Conservation (phyloP, 2,888 invertebrate genomes). For the Thecophora atra region DNA sequence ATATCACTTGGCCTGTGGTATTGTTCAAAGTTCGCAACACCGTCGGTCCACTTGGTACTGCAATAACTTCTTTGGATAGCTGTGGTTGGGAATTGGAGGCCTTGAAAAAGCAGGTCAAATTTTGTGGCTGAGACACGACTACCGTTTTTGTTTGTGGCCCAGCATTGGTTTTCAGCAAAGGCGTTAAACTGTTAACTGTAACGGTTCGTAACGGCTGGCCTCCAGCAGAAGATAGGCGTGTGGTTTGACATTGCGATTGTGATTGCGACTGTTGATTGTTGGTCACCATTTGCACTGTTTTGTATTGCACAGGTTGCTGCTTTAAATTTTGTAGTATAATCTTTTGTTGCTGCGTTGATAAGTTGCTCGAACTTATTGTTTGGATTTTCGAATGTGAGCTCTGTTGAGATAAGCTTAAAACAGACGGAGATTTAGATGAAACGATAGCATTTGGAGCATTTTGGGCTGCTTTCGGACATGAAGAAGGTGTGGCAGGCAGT, state of each 20-base stretch:
- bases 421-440: conserved; percentile 37
- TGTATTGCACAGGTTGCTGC: conserved; percentile 57
- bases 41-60: conserved; percentile 8
- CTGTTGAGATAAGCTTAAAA: conserved; percentile 13
- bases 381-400: conserved; percentile 51
- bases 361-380: conserved; percentile 57
- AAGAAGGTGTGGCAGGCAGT: conserved; percentile 40
- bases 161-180: conserved; percentile 12
- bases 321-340: conserved; percentile 62
- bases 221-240: conserved; percentile 30
- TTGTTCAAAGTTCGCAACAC: conserved; percentile 59
- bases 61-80: conserved; percentile 33
- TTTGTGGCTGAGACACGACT: conserved; percentile 39
- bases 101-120: conserved; percentile 42
- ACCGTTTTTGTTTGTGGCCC: conserved; percentile 22
- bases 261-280: conserved; percentile 44
- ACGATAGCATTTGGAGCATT: conserved; percentile 36
- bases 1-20: conserved; percentile 67
- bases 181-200: conserved; percentile 10
- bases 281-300: conserved; percentile 47
- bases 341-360: conserved; percentile 62
- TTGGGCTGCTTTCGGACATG: conserved; percentile 39
- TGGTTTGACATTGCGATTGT: conserved; percentile 26
- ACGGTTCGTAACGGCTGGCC: conserved; percentile 22
- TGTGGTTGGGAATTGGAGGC: conserved; percentile 36